Evolutionary conservation across 2,113 vertebrate genomes (phyloP).

Genomic region (Pluvianellus socialis): DNA sequence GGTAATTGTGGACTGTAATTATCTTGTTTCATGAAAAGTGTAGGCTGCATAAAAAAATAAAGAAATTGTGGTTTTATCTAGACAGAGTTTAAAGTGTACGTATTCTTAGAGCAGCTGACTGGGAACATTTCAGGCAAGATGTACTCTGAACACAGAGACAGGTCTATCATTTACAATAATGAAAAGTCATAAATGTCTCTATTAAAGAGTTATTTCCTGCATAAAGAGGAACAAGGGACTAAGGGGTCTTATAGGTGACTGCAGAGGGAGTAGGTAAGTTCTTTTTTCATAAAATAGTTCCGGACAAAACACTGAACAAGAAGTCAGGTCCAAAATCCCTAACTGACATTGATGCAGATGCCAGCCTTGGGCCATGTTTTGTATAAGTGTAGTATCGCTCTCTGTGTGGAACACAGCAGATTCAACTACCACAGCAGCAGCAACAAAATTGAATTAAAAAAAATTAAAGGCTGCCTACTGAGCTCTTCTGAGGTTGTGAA

Average conservation of each 20-base stretch:
- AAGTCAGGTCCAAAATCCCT: not conserved
- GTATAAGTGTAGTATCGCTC: not conserved
- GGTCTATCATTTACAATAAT: constrained; percentile 10
- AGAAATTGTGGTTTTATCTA: not conserved
- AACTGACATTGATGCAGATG: not conserved
- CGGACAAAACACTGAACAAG: not conserved
- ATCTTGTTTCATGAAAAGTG: not conserved
- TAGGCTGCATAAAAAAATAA: not conserved
- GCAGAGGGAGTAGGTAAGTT: not conserved
- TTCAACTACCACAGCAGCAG: not conserved
- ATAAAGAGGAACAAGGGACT: not conserved
- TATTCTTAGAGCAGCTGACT: not conserved
- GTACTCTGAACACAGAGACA: not conserved
- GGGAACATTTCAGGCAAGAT: not conserved
- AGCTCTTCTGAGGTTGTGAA: not conserved
- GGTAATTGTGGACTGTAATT: not conserved
- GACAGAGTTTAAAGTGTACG: not conserved
- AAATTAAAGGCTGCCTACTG: not conserved
- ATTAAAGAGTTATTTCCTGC: not conserved
- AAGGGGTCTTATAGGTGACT: not conserved
- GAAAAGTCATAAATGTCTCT: not conserved
- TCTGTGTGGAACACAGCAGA: not conserved
- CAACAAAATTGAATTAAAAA: not conserved
- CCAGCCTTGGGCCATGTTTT: not conserved
- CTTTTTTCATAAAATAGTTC: not conserved